phyloP scores from a whole-genome alignment of 2,113 vertebrate species.

The Sitta europaea region DNA sequence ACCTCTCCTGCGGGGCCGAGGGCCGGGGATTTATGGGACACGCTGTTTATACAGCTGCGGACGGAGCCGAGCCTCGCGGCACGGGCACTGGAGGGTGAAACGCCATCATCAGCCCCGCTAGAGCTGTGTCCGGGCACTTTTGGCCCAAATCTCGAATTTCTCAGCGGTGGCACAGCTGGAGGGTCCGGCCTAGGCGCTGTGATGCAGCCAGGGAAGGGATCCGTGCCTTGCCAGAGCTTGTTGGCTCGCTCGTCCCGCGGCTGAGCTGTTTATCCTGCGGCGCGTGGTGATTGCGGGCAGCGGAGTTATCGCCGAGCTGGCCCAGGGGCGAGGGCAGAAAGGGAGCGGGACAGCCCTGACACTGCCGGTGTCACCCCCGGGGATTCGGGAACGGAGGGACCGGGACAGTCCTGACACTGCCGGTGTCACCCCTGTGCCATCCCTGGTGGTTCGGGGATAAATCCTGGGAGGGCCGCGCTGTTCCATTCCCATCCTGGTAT shows the following conservation, averaged over 20 bases:
- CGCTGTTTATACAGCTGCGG: slow-evolving; percentile 25
- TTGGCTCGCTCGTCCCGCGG: accelerated
- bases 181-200: accelerated
- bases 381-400: accelerated
- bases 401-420: accelerated
- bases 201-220: neutral
- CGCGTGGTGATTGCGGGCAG: neutral
- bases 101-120: accelerated
- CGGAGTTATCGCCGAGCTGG: neutral
- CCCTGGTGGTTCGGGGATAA: neutral
- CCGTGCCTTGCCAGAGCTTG: accelerated
- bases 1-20: slow-evolving; percentile 8
- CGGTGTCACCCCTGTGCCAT: accelerated
- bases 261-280: neutral
- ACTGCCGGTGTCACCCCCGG: accelerated
- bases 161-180: neutral
- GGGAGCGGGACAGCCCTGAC: neutral
- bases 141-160: accelerated
- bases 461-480: accelerated
- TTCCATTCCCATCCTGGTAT: neutral
- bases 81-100: neutral
- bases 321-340: accelerated
- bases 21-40: neutral
- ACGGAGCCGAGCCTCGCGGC: neutral
- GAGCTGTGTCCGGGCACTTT: neutral